phyloP scores from a whole-genome alignment of 2,113 vertebrate genomes.

The Agelaius tricolor region DNA sequence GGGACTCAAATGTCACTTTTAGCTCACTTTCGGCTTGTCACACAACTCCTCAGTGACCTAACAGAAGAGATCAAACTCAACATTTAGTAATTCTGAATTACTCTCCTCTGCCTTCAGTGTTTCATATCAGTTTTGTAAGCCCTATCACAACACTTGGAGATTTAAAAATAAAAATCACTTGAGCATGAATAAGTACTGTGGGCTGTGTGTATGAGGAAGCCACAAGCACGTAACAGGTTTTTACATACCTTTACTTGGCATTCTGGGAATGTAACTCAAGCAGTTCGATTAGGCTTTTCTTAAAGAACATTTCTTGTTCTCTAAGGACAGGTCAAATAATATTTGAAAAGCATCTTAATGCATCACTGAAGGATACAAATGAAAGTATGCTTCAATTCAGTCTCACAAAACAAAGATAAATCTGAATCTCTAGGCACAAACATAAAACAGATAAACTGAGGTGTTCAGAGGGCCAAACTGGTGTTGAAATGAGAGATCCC shows the following conservation, averaged over 20 bases:
- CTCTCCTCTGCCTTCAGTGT: background rate
- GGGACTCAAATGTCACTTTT: background rate
- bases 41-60: background rate
- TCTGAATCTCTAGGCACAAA: background rate
- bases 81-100: background rate
- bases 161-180: background rate
- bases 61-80: background rate
- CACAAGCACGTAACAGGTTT: background rate
- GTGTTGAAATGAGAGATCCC: background rate
- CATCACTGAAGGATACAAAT: background rate
- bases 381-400: background rate
- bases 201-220: background rate
- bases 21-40: background rate
- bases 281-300: background rate
- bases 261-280: background rate
- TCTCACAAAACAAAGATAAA: slow-evolving; percentile 3
- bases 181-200: background rate
- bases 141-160: background rate
- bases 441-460: background rate
- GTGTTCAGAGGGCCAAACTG: background rate
- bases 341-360: background rate
- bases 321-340: background rate
- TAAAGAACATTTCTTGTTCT: background rate
- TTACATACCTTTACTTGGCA: background rate
- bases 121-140: background rate